Conservation (phyloP, 1,140 invertebrate genomes). For the Zaprionus davidi region DNA sequence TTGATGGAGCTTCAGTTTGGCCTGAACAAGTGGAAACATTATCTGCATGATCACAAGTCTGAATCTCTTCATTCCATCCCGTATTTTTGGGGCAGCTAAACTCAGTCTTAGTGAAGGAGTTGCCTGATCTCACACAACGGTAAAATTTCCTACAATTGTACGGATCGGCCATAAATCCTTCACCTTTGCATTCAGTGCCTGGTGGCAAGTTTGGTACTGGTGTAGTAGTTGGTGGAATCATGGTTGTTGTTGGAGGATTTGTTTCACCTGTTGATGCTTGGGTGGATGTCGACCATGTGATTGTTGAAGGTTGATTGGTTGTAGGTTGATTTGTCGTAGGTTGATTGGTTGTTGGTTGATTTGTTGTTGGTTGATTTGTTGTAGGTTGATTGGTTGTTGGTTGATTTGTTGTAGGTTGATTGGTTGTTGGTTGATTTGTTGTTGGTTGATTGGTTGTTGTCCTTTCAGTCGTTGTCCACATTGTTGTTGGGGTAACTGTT, state of each 20-base stretch:
- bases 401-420: not conserved
- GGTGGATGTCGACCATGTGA: conserved; percentile 36
- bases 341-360: conserved; percentile 28
- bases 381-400: conserved; percentile 28
- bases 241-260: conserved; percentile 43
- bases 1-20: conserved; percentile 47
- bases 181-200: conserved; percentile 83
- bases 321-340: conserved; percentile 18
- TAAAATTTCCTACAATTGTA: conserved; percentile 86
- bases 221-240: conserved; percentile 46
- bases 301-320: conserved; percentile 6
- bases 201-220: conserved; percentile 57
- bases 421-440: conserved; percentile 48
- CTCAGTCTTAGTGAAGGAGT: conserved; percentile 79
- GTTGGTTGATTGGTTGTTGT: conserved; percentile 18
- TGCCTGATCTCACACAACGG: conserved; percentile 85
- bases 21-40: conserved; percentile 52
- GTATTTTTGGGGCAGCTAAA: conserved; percentile 84
- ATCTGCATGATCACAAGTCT: conserved; percentile 77
- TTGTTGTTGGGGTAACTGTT: conserved; percentile 22
- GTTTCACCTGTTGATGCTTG: conserved; percentile 48
- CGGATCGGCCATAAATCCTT: conserved; percentile 89
- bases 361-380: conserved; percentile 48
- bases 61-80: conserved; percentile 84
- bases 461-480: not conserved